These are phyloP conservation scores for Acomys russatus DNA, from an alignment of 2,797 vertebrate genomes.

Conservation along the genomic window DNA sequence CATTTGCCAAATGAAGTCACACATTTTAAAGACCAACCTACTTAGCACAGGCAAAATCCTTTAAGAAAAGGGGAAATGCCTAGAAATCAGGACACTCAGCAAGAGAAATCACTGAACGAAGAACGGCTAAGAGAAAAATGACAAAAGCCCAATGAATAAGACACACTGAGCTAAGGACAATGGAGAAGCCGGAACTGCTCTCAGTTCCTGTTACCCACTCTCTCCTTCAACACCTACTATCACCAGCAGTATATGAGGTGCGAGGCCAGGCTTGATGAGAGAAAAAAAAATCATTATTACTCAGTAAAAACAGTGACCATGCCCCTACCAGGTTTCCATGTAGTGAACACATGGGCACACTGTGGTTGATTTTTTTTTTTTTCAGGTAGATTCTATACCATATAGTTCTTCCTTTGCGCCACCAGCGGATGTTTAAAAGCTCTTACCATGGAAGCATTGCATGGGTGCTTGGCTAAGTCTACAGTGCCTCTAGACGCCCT, in stretches of 20 bases:
- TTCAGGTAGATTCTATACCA: neutral
- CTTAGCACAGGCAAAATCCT: neutral
- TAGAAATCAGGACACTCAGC: neutral
- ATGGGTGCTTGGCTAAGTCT: slow-evolving; percentile 97
- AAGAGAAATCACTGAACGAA: neutral
- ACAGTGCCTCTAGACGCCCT: slow-evolving; percentile 94
- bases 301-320: neutral
- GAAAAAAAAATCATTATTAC: neutral
- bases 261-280: neutral
- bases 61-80: neutral
- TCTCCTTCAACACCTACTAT: neutral
- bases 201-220: neutral
- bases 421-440: neutral
- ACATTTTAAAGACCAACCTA: neutral
- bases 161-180: neutral
- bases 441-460: slow-evolving; percentile 88
- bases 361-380: neutral
- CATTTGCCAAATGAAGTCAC: neutral
- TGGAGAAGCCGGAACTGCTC: neutral
- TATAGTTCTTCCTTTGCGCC: neutral
- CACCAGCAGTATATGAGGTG: neutral
- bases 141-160: neutral
- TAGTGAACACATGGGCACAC: neutral
- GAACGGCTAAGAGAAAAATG: neutral
- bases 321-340: neutral